phyloP scores from a whole-genome alignment of 2,113 vertebrate species.

The Sardina pilchardus region DNA sequence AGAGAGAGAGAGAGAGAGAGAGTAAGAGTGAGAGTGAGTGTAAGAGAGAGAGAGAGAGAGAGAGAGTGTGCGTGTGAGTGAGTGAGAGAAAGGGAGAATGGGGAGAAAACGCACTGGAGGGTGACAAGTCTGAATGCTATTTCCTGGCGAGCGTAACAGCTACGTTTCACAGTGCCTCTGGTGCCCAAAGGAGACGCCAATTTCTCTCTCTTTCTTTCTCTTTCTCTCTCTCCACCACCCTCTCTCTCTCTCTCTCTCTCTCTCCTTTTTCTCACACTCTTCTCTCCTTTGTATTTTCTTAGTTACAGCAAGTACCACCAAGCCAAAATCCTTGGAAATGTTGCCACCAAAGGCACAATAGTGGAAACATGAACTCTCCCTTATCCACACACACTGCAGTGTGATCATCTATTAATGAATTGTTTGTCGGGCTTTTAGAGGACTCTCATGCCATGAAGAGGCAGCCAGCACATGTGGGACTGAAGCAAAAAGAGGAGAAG shows the following conservation, averaged over 20 bases:
- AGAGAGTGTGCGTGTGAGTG: neutral
- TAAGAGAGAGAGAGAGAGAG: neutral
- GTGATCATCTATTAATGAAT: neutral
- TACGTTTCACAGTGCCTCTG: constrained; percentile 11
- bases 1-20: too few relatives aligned
- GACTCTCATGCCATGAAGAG: neutral
- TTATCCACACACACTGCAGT: neutral
- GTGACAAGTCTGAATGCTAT: constrained; percentile 1
- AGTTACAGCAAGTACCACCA: neutral
- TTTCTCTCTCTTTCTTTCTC: neutral
- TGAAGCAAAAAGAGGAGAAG: neutral
- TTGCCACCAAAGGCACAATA: neutral
- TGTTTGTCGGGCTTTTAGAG: neutral
- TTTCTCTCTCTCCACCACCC: neutral
- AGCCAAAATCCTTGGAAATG: neutral
- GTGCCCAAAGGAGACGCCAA: constrained; percentile 6
- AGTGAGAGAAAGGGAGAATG: neutral
- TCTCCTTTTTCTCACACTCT: neutral
- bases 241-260: neutral
- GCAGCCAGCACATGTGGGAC: neutral
- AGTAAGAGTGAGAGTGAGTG: neutral
- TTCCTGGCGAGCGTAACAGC: constrained; percentile 3
- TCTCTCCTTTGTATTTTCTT: neutral
- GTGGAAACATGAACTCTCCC: neutral
- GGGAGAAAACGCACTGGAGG: neutral